These are phyloP conservation scores for Nephrotoma guestfalica DNA, from an alignment of 2,888 invertebrate genomes.

Conservation along the genomic window DNA sequence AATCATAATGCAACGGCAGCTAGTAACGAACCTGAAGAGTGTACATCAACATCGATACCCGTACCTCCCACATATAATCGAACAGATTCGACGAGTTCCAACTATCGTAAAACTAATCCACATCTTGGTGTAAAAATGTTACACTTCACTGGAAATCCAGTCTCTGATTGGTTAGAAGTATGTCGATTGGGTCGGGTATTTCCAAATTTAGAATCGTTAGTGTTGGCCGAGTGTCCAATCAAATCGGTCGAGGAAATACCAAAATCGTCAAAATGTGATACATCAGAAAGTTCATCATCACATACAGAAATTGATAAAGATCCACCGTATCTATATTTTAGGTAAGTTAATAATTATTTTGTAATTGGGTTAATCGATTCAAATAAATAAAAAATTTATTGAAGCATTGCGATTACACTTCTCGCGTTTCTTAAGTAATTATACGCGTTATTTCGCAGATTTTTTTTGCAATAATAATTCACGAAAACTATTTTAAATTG, in stretches of 20 bases:
- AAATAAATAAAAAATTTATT: not conserved
- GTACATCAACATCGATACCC: not conserved
- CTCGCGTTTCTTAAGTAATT: not conserved
- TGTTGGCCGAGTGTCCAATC: conserved; percentile 76
- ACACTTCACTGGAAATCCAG: conserved; percentile 76
- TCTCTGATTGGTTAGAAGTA: conserved; percentile 73
- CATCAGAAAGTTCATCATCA: not conserved
- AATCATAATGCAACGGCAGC: not conserved
- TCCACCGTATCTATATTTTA: conserved; percentile 46
- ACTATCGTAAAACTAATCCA: conserved; percentile 27
- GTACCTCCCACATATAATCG: conserved; percentile 9
- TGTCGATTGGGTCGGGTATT: conserved; percentile 72
- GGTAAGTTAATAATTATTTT: conserved; percentile 31
- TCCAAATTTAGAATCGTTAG: conserved; percentile 69
- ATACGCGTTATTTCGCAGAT: not conserved
- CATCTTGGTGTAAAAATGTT: conserved; percentile 61
- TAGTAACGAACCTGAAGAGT: not conserved
- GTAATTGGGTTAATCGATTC: not conserved
- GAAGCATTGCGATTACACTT: not conserved
- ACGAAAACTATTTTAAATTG: not conserved
- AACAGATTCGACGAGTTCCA: conserved; percentile 13
- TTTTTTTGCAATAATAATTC: not conserved
- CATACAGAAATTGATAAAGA: conserved; percentile 30
- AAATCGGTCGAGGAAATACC: conserved; percentile 23
- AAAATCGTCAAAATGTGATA: not conserved